Percentiles rank a stretch among this genome's conserved stretches.
Evolutionary conservation across 1,140 invertebrate species (phyloP).

Genomic region (Hyles vespertilio): DNA sequence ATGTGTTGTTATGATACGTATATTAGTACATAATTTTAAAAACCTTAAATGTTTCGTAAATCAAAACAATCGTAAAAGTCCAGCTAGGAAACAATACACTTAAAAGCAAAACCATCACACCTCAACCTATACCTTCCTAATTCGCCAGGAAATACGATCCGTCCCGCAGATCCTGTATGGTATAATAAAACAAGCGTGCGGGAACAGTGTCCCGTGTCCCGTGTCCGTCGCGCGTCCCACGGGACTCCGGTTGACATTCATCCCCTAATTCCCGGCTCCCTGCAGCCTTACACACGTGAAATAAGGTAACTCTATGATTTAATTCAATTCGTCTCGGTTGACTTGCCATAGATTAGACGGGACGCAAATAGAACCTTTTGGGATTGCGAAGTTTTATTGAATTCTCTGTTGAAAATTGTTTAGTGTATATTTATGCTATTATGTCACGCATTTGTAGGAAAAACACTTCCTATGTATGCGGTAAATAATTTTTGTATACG

Average conservation of each 20-base stretch:
- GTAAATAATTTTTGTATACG: too few relatives aligned
- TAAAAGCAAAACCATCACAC: conserved; percentile 5
- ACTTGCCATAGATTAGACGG: neutral
- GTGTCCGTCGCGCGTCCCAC: neutral
- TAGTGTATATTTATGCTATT: too few relatives aligned
- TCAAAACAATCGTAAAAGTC: too few relatives aligned
- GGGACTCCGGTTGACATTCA: conserved; percentile 14
- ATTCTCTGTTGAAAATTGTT: too few relatives aligned
- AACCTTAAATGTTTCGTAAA: too few relatives aligned
- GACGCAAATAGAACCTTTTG: too few relatives aligned
- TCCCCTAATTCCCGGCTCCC: conserved; percentile 12
- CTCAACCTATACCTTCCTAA: neutral
- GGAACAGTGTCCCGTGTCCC: neutral
- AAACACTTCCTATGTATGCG: too few relatives aligned
- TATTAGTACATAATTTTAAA: too few relatives aligned
- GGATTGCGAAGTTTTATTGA: too few relatives aligned
- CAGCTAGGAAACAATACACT: neutral
- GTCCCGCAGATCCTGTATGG: neutral
- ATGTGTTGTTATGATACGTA: too few relatives aligned
- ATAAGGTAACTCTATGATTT: conserved; percentile 1
- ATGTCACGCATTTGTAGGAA: too few relatives aligned
- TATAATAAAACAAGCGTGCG: conserved; percentile 8
- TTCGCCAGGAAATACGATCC: conserved; percentile 4
- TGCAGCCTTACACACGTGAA: too few relatives aligned
- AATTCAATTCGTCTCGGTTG: conserved; percentile 11